These are phyloP conservation scores for Luscinia megarhynchos DNA, from an alignment of 2,797 vertebrate species.

Conservation along the genomic window DNA sequence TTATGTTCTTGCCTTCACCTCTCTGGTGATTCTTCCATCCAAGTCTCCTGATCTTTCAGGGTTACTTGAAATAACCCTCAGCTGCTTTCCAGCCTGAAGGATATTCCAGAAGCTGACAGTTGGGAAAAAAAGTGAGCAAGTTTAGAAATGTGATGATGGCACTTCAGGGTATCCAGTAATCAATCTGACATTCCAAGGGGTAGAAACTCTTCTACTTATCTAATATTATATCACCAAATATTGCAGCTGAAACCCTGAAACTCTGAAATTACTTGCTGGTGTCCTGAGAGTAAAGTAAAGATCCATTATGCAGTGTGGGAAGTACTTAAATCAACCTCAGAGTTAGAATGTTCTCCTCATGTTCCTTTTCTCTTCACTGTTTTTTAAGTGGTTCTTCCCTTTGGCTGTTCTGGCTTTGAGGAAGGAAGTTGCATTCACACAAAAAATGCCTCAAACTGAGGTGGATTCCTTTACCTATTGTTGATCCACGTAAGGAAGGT, in stretches of 20 bases:
- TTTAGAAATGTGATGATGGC: conserved; percentile 53
- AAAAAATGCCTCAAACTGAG: not conserved
- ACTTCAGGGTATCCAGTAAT: conserved; percentile 58
- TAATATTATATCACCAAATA: conserved; percentile 13
- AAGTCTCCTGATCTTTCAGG: conserved; percentile 50
- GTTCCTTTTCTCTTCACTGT: not conserved
- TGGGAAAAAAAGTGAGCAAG: conserved; percentile 60
- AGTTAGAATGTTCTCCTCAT: not conserved
- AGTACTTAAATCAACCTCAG: not conserved
- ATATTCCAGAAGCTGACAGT: conserved; percentile 67
- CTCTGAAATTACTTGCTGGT: not conserved
- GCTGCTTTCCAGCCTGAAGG: conserved; percentile 61
- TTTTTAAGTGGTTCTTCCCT: not conserved
- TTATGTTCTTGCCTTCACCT: conserved; percentile 50
- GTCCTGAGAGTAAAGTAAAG: not conserved
- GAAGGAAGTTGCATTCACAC: not conserved
- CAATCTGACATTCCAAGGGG: conserved; percentile 28
- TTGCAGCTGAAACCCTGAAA: conserved; percentile 17
- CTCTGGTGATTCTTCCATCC: conserved; percentile 31
- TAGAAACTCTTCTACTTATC: not conserved
- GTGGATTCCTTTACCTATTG: not conserved
- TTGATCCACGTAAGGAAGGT: not conserved
- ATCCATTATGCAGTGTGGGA: not conserved
- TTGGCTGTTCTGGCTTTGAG: not conserved
- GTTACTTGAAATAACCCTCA: conserved; percentile 71